phyloP scores from a whole-genome alignment of 2,797 vertebrate species.

The Spea hammondii region DNA sequence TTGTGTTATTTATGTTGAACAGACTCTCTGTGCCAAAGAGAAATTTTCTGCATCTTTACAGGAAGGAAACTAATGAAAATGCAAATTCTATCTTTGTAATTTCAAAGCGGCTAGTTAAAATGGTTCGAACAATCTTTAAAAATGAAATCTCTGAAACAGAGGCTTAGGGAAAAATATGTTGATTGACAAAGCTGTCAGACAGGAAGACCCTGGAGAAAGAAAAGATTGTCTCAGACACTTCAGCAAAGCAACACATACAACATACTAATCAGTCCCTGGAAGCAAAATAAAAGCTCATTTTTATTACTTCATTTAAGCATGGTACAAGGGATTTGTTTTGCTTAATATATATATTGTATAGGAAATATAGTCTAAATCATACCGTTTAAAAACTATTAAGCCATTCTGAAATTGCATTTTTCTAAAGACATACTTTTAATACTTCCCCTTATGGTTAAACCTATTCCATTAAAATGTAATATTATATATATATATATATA shows the following conservation, averaged over 20 bases:
- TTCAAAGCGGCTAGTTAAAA: constrained; percentile 44
- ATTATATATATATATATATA: neutral
- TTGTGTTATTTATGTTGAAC: neutral
- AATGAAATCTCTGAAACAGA: constrained; percentile 37
- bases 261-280: constrained; percentile 39
- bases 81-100: constrained; percentile 25
- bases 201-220: constrained; percentile 36
- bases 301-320: neutral
- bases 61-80: constrained; percentile 39
- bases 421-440: neutral
- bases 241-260: constrained; percentile 21
- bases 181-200: constrained; percentile 50
- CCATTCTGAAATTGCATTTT: neutral
- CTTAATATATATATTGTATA: neutral
- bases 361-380: neutral
- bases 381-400: neutral
- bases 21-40: neutral
- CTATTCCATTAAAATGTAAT: neutral
- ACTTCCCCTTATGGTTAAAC: neutral
- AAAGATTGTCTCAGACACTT: constrained; percentile 31
- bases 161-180: constrained; percentile 36
- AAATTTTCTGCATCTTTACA: constrained; percentile 13
- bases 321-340: neutral
- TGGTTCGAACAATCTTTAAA: constrained; percentile 44
- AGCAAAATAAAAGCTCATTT: constrained; percentile 10